A percentile compares a stretch with the other conserved stretches of the same genome.
phyloP scores from a whole-genome alignment of 2,797 vertebrate species.

The Myotis vivesi region DNA sequence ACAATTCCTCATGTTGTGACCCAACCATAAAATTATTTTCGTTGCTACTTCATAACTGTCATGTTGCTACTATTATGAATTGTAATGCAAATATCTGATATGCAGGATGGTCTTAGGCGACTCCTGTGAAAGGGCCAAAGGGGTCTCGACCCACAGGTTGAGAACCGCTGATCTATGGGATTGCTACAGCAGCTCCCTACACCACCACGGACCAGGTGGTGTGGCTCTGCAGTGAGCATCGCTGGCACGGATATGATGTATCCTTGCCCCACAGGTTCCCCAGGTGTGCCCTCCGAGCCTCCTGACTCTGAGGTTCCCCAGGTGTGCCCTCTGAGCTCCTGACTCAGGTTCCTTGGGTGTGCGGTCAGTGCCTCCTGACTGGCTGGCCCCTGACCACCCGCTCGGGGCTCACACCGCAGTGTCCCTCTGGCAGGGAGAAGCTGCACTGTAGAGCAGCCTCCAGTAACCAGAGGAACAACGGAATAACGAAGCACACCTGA shows the following conservation, averaged over 20 bases:
- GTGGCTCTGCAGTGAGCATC: not conserved
- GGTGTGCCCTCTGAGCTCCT: too few relatives aligned
- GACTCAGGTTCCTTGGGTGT: too few relatives aligned
- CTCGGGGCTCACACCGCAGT: not conserved
- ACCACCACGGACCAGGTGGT: not conserved
- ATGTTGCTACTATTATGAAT: too few relatives aligned
- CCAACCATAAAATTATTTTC: too few relatives aligned
- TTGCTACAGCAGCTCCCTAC: not conserved
- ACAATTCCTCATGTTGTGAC: too few relatives aligned
- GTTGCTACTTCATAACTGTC: too few relatives aligned
- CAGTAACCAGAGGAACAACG: not conserved
- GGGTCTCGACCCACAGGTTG: too few relatives aligned
- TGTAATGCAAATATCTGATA: too few relatives aligned
- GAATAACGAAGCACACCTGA: not conserved
- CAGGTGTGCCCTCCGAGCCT: not conserved
- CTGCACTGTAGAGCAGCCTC: not conserved
- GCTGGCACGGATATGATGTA: rapidly evolving
- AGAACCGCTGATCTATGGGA: not conserved
- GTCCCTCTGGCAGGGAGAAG: not conserved
- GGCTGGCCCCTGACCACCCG: not conserved
- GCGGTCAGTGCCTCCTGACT: too few relatives aligned
- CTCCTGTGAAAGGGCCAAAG: too few relatives aligned
- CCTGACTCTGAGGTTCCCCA: too few relatives aligned
- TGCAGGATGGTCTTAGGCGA: too few relatives aligned
- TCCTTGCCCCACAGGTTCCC: not conserved